Percentiles rank a stretch among this genome's conserved stretches.
phyloP scores from a whole-genome alignment of 2,797 vertebrate species.

The Hydrolagus colliei region DNA sequence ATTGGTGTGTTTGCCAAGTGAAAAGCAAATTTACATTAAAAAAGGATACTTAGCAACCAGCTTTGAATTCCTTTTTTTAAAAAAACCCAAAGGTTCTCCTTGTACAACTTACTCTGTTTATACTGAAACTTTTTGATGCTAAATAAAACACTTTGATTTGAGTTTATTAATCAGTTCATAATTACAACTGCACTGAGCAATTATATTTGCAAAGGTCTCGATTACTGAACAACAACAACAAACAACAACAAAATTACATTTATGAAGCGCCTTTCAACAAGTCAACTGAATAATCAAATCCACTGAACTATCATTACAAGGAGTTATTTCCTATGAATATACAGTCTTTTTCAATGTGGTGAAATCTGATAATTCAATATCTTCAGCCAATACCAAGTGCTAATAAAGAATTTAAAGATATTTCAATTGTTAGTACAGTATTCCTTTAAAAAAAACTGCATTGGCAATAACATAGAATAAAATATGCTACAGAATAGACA shows the following conservation, averaged over 20 bases:
- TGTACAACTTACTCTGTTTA: not conserved
- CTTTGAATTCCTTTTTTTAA: not conserved
- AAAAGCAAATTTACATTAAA: not conserved
- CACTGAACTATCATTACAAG: not conserved
- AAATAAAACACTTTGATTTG: not conserved
- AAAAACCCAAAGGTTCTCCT: no score
- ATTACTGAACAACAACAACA: not conserved
- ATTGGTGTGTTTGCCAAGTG: not conserved
- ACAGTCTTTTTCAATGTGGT: no score
- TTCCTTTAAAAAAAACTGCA: not conserved
- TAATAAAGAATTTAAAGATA: no score
- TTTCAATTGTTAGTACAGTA: no score
- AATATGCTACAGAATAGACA: not conserved
- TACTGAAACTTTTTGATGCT: not conserved
- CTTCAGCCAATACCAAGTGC: not conserved
- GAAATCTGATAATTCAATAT: not conserved
- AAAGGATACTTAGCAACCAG: not conserved
- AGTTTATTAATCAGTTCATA: not conserved
- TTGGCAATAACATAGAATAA: not conserved
- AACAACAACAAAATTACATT: no score
- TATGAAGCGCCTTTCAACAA: no score
- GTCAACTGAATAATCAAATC: not conserved
- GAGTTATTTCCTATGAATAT: not conserved
- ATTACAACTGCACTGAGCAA: not conserved
- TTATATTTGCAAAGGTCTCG: not conserved